A percentile compares a stretch with the other conserved stretches of the same genome.
Evolutionary conservation across 2,113 vertebrate species (phyloP).

Genomic region (Mugil cephalus): DNA sequence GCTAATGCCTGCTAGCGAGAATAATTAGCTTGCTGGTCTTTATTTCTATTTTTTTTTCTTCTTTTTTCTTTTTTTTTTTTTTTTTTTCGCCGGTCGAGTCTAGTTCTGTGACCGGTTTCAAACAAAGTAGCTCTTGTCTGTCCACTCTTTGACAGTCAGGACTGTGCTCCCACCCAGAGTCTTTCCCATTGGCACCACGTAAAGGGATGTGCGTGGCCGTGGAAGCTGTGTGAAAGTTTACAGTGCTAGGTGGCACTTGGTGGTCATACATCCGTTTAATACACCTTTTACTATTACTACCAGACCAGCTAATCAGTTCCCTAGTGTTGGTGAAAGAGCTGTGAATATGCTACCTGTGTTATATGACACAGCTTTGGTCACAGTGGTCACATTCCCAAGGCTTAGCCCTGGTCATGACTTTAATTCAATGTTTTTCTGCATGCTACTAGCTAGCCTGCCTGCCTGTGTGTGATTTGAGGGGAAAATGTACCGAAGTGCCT

Average conservation of each 20-base stretch:
- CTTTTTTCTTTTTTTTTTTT: too few species aligned
- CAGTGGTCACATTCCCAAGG: background rate
- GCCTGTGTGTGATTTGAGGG: background rate
- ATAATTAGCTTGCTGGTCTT: constrained; percentile 61
- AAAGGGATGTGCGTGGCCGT: background rate
- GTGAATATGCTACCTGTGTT: background rate
- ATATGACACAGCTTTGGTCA: background rate
- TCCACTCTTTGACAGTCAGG: constrained; percentile 29
- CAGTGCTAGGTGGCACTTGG: background rate
- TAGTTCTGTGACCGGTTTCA: constrained; percentile 14
- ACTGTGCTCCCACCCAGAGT: constrained; percentile 8
- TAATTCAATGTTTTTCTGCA: constrained; percentile 3
- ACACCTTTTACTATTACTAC: background rate
- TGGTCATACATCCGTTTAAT: background rate
- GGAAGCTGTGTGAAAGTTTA: constrained; percentile 49
- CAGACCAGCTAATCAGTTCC: background rate
- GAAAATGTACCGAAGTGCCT: constrained; percentile 15
- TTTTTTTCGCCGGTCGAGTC: constrained; percentile 33
- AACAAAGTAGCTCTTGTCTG: constrained; percentile 40
- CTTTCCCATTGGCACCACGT: constrained; percentile 5
- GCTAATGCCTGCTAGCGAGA: constrained; percentile 55
- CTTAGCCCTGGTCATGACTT: constrained; percentile 27
- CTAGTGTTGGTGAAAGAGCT: background rate
- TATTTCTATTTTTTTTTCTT: too few species aligned
- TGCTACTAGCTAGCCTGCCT: constrained; percentile 5